Percentiles rank a stretch among this genome's conserved stretches.
phyloP scores from a whole-genome alignment of 2,113 vertebrate genomes.

The Corythornis madagascariensis region DNA sequence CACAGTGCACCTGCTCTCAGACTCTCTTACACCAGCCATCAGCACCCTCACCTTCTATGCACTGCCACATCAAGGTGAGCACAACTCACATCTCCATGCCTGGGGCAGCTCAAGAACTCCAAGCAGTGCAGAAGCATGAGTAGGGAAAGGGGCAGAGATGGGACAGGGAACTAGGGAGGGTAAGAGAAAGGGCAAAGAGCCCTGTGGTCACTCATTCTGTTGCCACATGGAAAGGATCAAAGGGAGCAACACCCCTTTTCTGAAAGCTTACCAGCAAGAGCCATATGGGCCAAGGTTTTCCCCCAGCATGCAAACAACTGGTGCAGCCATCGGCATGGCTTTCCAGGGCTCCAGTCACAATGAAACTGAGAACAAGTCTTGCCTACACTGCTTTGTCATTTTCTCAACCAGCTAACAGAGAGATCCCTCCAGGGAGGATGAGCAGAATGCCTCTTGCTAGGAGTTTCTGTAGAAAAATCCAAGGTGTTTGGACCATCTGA shows the following conservation, averaged over 20 bases:
- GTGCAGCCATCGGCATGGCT: not conserved
- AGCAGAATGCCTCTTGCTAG: not conserved
- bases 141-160: not conserved
- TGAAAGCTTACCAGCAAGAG: not conserved
- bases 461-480: slow-evolving; percentile 1
- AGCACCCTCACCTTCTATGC: not conserved
- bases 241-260: not conserved
- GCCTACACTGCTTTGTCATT: not conserved
- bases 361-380: not conserved
- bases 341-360: not conserved
- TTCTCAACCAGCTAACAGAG: not conserved
- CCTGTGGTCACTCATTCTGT: not conserved
- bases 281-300: not conserved
- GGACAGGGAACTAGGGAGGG: not conserved
- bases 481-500: not conserved
- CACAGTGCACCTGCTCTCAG: slow-evolving; percentile 21
- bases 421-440: not conserved
- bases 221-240: not conserved
- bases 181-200: slow-evolving; percentile 7
- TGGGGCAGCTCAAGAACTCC: not conserved
- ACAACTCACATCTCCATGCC: not conserved
- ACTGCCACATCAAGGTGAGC: slow-evolving; percentile 32
- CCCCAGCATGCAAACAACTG: not conserved
- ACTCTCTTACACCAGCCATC: not conserved
- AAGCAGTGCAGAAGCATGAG: not conserved